Conservation (phyloP, 2,797 vertebrate genomes). For the Oreortyx pictus region DNA sequence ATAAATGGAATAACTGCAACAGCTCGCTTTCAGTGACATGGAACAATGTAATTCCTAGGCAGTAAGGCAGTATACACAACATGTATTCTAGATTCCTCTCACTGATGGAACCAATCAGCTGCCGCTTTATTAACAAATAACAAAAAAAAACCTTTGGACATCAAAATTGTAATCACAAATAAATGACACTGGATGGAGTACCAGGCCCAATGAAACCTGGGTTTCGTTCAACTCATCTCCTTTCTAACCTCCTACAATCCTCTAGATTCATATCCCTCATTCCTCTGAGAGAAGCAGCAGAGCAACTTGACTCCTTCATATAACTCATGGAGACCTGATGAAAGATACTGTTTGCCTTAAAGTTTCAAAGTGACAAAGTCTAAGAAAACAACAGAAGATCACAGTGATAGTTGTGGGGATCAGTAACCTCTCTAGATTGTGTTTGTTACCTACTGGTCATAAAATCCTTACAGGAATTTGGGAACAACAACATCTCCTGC, state of each 20-base stretch:
- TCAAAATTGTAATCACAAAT: constrained; percentile 45
- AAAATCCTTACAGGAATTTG: background rate
- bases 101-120: background rate
- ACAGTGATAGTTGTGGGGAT: background rate
- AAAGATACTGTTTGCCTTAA: background rate
- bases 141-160: background rate
- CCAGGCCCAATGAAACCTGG: background rate
- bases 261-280: background rate
- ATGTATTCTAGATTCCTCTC: background rate
- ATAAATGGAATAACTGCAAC: background rate
- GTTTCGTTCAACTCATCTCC: background rate
- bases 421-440: background rate
- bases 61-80: background rate
- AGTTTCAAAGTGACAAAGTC: background rate
- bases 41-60: background rate
- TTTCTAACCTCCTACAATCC: background rate
- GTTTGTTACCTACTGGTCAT: background rate
- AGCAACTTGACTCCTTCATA: background rate
- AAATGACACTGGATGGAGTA: constrained; percentile 28
- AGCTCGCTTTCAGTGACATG: background rate
- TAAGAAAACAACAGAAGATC: background rate
- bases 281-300: background rate
- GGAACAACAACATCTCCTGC: background rate
- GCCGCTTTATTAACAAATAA: background rate
- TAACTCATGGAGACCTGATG: background rate